Percentiles rank a stretch among this genome's conserved stretches.
Evolutionary conservation across 2,113 vertebrate genomes (phyloP).

Genomic region (Notarius lentiginosus): DNA sequence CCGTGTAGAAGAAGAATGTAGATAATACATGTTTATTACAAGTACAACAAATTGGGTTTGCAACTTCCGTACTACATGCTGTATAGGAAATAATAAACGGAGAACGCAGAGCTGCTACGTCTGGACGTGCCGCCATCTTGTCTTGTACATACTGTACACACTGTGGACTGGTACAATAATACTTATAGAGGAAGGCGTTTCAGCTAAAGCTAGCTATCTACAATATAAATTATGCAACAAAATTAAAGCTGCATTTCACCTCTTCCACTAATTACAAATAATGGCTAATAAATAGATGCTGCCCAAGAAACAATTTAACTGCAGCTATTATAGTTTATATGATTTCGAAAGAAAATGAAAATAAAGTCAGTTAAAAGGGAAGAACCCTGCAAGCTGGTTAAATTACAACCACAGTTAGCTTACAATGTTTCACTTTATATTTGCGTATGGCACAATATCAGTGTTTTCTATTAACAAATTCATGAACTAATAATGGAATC

Average conservation of each 20-base stretch:
- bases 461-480: neutral
- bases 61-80: neutral
- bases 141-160: neutral
- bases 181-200: neutral
- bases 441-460: neutral
- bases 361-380: neutral
- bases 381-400: neutral
- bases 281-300: neutral
- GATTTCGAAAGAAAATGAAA: neutral
- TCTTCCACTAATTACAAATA: neutral
- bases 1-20: neutral
- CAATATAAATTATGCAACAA: neutral
- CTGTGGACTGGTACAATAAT: neutral
- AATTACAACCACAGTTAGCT: neutral
- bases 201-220: neutral
- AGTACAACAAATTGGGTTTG: neutral
- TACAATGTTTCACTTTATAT: neutral
- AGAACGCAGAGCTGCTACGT: neutral
- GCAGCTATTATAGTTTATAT: neutral
- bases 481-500: neutral
- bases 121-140: neutral
- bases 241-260: neutral
- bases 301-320: neutral
- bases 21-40: neutral
- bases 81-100: neutral